Base-by-base conservation (phyloP, 2,888 invertebrate species). In the Formica aserva region DNA sequence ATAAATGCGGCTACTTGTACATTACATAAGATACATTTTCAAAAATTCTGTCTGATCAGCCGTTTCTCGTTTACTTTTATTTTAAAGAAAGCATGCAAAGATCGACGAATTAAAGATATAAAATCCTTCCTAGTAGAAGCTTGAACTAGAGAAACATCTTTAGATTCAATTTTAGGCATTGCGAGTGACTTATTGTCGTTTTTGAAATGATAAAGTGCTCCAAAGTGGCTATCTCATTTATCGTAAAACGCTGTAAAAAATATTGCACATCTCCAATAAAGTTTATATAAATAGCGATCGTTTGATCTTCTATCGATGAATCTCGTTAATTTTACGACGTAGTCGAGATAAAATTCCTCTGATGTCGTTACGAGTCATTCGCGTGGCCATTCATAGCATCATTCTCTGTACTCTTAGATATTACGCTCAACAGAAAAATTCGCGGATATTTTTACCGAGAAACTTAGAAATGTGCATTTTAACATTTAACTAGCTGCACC, bases 361-460 rank as follows among this genome's bases (percentile, higher is more conserved):
- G 1, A 6, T 13, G 22, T 60, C 13, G 22, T 63, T 48, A 29
- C 45, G 32, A 71, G 13, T 60, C 26, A 72, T 18, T 60, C 18
- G 13, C 8, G 18, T 45, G 13, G 55, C 48, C 55, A 66, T 77
- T 65, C 77, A 72, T 74, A 90, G 87, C 87, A 83, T 87, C 78
- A 85, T 84, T 80, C 84, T 71, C 89, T 89, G 89, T 86, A 85
- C 90, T 90, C 45, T 80, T 72, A 80, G 72, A 60, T 80, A 62
- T 80, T 71, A 71, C 32, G 8, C 60, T 60, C 35, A 71, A 71
- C 22, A 45, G 2, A 71, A 78, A 78, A 22, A 9, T 45, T 45
- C 2, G 5, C 6, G 1, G n/a, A 0, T 55, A 15, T 41, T 35
- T 71, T 71, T 55, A 15, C 9, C 55, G 8, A 67, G 18, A 22